Evolutionary conservation across 1,140 invertebrate genomes (phyloP).

Genomic region (Drosophila teissieri): DNA sequence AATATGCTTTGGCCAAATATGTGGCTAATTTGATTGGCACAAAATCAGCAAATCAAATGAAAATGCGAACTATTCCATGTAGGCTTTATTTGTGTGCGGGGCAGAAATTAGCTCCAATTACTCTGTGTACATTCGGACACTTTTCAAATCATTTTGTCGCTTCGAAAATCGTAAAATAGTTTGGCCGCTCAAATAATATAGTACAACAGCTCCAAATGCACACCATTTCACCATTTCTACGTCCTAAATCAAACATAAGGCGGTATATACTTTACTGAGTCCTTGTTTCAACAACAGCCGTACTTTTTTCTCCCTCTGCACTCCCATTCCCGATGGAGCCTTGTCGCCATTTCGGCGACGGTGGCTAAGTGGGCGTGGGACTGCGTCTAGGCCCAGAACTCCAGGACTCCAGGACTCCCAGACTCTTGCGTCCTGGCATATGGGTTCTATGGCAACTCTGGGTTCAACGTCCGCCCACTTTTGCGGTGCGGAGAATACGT

Average conservation of each 20-base stretch:
- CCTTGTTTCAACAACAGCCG: background rate
- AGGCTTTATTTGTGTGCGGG: background rate
- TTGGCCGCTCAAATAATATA: background rate
- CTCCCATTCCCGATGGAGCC: conserved; percentile 19
- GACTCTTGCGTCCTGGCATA: conserved; percentile 1
- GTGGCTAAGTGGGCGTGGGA: conserved; percentile 18
- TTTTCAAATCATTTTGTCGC: background rate
- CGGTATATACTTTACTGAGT: too few relatives aligned
- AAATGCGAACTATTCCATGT: background rate
- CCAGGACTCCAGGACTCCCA: background rate
- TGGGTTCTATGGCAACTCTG: background rate
- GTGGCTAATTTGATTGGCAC: background rate
- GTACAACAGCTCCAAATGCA: background rate
- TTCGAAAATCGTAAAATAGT: background rate
- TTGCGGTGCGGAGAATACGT: conserved; percentile 23
- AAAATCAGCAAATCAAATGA: background rate
- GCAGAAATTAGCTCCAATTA: background rate
- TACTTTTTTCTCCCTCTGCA: conserved; percentile 16
- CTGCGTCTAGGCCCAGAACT: conserved; percentile 24
- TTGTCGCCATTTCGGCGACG: conserved; percentile 28
- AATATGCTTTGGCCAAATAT: conserved; percentile 2
- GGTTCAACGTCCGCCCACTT: conserved; percentile 31
- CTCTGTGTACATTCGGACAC: background rate
- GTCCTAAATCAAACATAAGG: too few relatives aligned
- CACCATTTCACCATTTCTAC: too few relatives aligned